These are phyloP conservation scores for Leptopilina clavipes DNA, from an alignment of 1,140 invertebrate species.

Conservation along the genomic window DNA sequence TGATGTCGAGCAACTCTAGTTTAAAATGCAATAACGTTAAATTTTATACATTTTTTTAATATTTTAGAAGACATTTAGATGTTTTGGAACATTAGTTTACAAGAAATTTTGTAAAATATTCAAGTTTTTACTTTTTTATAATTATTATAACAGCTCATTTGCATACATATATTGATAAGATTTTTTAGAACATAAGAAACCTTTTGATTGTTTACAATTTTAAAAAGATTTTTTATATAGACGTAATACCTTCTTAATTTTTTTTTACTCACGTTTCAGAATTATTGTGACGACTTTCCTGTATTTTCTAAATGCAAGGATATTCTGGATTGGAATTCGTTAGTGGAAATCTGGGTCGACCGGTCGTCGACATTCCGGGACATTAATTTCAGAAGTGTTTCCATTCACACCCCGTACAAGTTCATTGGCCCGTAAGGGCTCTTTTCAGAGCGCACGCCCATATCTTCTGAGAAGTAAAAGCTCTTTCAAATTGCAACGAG, in stretches of 20 bases:
- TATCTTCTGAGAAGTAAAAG: constrained; percentile 40
- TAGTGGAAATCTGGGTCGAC: constrained; percentile 53
- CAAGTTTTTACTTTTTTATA: too few species aligned
- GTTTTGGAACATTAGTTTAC: too few species aligned
- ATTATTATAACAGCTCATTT: too few species aligned
- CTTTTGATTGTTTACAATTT: not conserved
- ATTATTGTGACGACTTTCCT: not conserved
- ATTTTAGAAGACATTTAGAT: too few species aligned
- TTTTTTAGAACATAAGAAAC: not conserved
- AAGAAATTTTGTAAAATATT: too few species aligned
- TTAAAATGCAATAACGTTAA: too few species aligned
- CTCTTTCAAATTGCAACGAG: constrained; percentile 50
- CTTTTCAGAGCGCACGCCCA: constrained; percentile 51
- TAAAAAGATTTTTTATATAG: not conserved
- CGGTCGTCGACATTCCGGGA: constrained; percentile 58
- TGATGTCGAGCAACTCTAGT: too few species aligned
- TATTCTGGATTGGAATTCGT: constrained; percentile 23
- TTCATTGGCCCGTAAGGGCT: constrained; percentile 55
- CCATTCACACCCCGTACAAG: constrained; percentile 56
- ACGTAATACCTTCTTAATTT: not conserved
- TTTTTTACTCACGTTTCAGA: not conserved
- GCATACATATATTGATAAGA: too few species aligned
- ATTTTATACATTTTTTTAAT: too few species aligned
- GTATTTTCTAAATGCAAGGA: not conserved
- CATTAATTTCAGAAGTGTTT: constrained; percentile 63